These are phyloP conservation scores for Drosophila triauraria DNA, from an alignment of 1,140 invertebrate genomes.

Conservation along the genomic window DNA sequence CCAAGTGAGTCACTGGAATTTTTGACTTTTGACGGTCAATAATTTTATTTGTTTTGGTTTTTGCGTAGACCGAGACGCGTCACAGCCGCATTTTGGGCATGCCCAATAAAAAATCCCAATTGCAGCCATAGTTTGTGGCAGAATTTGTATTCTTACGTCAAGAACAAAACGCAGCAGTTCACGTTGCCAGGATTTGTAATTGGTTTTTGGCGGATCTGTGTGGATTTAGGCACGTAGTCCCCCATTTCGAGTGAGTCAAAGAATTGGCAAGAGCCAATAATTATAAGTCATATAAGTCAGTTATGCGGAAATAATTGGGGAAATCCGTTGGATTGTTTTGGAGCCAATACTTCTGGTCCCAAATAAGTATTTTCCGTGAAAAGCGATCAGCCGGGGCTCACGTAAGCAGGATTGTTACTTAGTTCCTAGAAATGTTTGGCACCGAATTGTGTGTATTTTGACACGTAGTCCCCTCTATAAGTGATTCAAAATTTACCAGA, in stretches of 20 bases:
- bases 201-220: constrained; percentile 35
- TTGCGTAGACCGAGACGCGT: constrained; percentile 38
- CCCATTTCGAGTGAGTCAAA: constrained; percentile 30
- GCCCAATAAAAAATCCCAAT: constrained; percentile 59
- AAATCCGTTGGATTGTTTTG: constrained; percentile 1
- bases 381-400: constrained; percentile 7
- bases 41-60: constrained; percentile 23
- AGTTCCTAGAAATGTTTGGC: constrained; percentile 20
- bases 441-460: constrained; percentile 36
- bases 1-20: constrained; percentile 65
- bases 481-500: neutral
- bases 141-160: constrained; percentile 33
- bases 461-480: constrained; percentile 46
- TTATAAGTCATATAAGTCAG: constrained; percentile 22
- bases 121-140: constrained; percentile 14
- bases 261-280: constrained; percentile 9
- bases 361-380: neutral
- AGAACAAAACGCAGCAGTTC: constrained; percentile 7
- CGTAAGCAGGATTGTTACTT: constrained; percentile 57
- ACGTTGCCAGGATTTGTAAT: constrained; percentile 39
- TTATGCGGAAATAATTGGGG: constrained; percentile 37
- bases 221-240: constrained; percentile 63
- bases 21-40: constrained; percentile 52
- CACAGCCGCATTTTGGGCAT: constrained; percentile 41
- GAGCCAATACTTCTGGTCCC: neutral